These are phyloP conservation scores for Linurgus olivaceus DNA, from an alignment of 2,797 vertebrate species.

Conservation along the genomic window DNA sequence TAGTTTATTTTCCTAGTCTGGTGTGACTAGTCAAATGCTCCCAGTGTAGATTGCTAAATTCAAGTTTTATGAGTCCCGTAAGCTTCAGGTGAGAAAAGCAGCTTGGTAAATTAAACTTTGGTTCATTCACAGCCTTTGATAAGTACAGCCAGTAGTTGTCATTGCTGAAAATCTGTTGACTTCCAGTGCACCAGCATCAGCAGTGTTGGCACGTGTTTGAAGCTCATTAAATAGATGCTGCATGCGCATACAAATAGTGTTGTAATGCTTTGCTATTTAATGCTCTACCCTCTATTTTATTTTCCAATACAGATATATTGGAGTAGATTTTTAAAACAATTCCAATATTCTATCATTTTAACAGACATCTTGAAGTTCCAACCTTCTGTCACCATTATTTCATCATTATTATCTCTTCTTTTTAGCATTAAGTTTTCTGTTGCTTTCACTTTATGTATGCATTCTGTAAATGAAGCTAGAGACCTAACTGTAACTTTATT, in stretches of 20 bases:
- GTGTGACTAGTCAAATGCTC: not conserved
- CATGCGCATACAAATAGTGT: conserved; percentile 10
- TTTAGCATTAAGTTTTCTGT: not conserved
- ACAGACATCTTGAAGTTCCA: not conserved
- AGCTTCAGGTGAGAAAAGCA: not conserved
- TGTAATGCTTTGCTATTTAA: conserved; percentile 8
- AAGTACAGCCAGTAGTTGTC: not conserved
- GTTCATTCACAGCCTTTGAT: not conserved
- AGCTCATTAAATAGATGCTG: not conserved
- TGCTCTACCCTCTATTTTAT: not conserved
- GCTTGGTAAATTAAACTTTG: not conserved
- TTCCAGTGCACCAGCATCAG: not conserved
- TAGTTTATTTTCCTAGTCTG: not conserved
- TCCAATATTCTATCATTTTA: not conserved
- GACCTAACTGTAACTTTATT: not conserved
- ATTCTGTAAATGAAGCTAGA: not conserved
- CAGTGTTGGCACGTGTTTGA: conserved; percentile 1
- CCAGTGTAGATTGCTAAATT: not conserved
- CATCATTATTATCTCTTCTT: not conserved
- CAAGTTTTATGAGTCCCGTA: not conserved
- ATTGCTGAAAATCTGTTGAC: conserved; percentile 7
- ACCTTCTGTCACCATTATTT: conserved; percentile 18
- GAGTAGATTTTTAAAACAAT: not conserved
- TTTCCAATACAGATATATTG: not conserved
- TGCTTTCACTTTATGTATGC: not conserved